A percentile compares a stretch with the other conserved stretches of the same genome.
Conservation (phyloP, 2,797 vertebrate species). For the Novumbra hubbsi region DNA sequence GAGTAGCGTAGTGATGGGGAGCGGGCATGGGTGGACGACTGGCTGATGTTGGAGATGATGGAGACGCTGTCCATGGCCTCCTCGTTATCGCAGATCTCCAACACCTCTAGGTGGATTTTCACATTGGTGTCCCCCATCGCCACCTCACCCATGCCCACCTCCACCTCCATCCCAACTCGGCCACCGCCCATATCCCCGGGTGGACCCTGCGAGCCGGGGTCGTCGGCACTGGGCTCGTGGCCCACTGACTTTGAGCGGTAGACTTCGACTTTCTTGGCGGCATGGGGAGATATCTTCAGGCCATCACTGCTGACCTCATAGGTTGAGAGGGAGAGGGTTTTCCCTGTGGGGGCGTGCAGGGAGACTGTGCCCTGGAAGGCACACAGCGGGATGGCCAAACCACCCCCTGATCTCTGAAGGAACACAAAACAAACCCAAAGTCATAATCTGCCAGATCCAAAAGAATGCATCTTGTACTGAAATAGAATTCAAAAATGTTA, state of each 20-base stretch:
- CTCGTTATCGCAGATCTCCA: slow-evolving; percentile 95
- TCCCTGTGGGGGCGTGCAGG: slow-evolving; percentile 91
- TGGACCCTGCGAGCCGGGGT: slow-evolving; percentile 63
- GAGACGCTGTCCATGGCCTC: slow-evolving; percentile 97
- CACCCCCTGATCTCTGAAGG: slow-evolving; percentile 79
- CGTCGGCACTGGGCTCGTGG: slow-evolving; percentile 88
- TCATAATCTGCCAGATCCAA: neutral
- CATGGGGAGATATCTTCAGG: slow-evolving; percentile 82
- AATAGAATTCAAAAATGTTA: too few species aligned
- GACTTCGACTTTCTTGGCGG: slow-evolving; percentile 91
- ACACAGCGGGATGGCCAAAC: slow-evolving; percentile 88
- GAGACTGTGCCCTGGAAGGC: slow-evolving; percentile 97
- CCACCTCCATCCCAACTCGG: slow-evolving; percentile 42
- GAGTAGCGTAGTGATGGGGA: slow-evolving; percentile 96
- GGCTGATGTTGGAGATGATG: slow-evolving; percentile 97
- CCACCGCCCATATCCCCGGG: slow-evolving; percentile 41
- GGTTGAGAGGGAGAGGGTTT: slow-evolving; percentile 94
- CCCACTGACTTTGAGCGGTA: slow-evolving; percentile 97
- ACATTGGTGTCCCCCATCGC: slow-evolving; percentile 85
- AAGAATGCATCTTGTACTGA: neutral
- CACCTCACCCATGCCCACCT: slow-evolving; percentile 44
- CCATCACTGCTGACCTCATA: slow-evolving; percentile 96
- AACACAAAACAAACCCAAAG: slow-evolving; percentile 29
- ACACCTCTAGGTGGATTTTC: slow-evolving; percentile 96
- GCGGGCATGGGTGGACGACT: slow-evolving; percentile 89